Evolutionary conservation across 2,797 vertebrate genomes (phyloP).

Genomic region (Benthosema pterotum): DNA sequence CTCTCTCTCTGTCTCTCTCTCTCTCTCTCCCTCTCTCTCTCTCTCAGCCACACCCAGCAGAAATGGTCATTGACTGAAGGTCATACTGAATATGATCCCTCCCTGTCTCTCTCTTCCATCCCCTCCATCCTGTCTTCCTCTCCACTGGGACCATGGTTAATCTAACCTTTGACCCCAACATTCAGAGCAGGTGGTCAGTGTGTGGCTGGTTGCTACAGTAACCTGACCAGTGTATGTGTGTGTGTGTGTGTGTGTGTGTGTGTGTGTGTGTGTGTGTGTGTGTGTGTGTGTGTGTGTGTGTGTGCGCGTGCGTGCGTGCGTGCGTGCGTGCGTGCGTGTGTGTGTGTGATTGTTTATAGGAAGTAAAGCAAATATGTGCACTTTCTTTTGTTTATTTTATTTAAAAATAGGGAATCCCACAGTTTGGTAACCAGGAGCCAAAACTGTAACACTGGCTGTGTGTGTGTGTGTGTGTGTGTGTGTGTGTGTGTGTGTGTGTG

Average conservation of each 20-base stretch:
- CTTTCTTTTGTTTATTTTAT: too few relatives aligned
- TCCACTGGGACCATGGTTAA: conserved; percentile 31
- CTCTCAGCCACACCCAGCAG: conserved; percentile 40
- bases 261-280: conserved; percentile 14
- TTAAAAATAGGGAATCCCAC: too few relatives aligned
- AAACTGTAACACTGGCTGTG: too few relatives aligned
- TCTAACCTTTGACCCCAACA: conserved; percentile 47
- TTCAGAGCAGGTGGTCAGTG: background rate
- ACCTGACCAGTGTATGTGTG: conserved; percentile 15
- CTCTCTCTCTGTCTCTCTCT: background rate
- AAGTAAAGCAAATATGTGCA: too few relatives aligned
- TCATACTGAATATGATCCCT: conserved; percentile 30
- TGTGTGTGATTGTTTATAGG: too few relatives aligned
- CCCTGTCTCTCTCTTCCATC: background rate
- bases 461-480: conserved; percentile 4
- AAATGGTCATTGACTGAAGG: conserved; percentile 38
- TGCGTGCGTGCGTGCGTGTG: conserved; percentile 1
- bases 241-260: conserved; percentile 2
- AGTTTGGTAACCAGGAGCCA: too few relatives aligned
- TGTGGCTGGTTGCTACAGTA: background rate
- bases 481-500: conserved; percentile 7
- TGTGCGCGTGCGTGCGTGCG: conserved; percentile 8
- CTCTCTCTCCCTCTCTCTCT: background rate
- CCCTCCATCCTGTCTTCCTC: background rate
- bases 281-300: conserved; percentile 13